phyloP scores from a whole-genome alignment of 2,113 vertebrate species.

The Ariopsis seemanni region DNA sequence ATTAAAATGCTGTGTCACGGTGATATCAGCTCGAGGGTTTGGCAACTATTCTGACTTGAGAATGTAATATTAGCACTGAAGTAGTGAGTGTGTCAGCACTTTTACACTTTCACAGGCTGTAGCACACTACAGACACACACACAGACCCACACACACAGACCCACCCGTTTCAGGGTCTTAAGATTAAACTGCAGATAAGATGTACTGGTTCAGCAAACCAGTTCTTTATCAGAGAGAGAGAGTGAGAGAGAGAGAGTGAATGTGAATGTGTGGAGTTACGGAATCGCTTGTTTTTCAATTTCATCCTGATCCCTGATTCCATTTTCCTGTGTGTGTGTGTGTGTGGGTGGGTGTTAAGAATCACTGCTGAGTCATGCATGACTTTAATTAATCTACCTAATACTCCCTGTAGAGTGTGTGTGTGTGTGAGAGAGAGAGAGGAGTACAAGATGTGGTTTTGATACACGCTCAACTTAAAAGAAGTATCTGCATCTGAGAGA shows the following conservation, averaged over 20 bases:
- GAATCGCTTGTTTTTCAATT: neutral
- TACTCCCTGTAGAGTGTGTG: neutral
- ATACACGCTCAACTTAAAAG: neutral
- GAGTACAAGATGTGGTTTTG: neutral
- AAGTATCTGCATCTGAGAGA: neutral
- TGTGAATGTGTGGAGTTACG: neutral
- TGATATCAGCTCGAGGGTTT: neutral
- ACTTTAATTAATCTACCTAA: neutral
- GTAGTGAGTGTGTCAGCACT: neutral
- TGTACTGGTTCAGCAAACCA: neutral
- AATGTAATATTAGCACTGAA: neutral
- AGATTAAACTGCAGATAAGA: neutral
- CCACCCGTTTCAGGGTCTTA: neutral
- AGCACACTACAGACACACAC: neutral
- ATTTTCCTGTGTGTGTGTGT: neutral
- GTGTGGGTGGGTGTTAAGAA: neutral
- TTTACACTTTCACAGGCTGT: neutral
- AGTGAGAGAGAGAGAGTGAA: neutral
- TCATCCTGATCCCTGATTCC: neutral
- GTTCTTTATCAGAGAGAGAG: neutral
- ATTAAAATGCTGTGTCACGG: neutral
- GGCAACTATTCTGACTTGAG: neutral
- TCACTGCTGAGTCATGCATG: neutral
- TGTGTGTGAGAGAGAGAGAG: slow-evolving; percentile 11
- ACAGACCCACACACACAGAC: neutral